A percentile compares a stretch with the other conserved stretches of the same genome.
Conservation (phyloP, 1,140 invertebrate species). For the Brachionus paranguensis region DNA sequence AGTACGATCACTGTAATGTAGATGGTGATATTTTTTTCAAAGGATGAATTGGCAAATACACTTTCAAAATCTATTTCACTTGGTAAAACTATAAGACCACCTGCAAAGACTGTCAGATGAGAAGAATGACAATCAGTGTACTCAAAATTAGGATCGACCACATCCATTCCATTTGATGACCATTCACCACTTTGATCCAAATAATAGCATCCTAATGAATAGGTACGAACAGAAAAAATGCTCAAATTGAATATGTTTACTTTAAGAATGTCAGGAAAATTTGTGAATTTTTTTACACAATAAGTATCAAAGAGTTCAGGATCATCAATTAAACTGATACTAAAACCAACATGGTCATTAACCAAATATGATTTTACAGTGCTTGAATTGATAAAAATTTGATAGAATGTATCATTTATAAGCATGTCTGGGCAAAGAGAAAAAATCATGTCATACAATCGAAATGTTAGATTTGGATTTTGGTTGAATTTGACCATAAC, state of each 20-base stretch:
- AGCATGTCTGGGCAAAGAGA: neutral
- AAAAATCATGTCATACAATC: neutral
- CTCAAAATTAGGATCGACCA: conserved; percentile 41
- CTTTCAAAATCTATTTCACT: conserved; percentile 55
- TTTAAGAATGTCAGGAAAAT: neutral
- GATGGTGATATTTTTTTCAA: conserved; percentile 59
- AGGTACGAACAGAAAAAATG: conserved; percentile 42
- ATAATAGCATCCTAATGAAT: conserved; percentile 42
- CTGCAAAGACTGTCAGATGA: conserved; percentile 54
- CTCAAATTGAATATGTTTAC: conserved; percentile 38
- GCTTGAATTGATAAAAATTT: neutral
- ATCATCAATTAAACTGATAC: neutral
- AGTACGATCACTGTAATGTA: conserved; percentile 59
- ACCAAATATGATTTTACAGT: neutral
- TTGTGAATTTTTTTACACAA: neutral
- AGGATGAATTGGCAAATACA: conserved; percentile 56
- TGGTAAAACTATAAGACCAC: conserved; percentile 53
- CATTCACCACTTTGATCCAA: conserved; percentile 44
- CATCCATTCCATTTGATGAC: conserved; percentile 45
- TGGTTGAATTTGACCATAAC: neutral
- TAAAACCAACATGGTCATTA: neutral
- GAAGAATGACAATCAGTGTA: conserved; percentile 47
- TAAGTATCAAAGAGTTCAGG: neutral
- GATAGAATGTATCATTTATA: neutral
- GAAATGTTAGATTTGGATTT: neutral